Conservation (phyloP, 2,888 invertebrate species). For the Eugnorisma glareosa region DNA sequence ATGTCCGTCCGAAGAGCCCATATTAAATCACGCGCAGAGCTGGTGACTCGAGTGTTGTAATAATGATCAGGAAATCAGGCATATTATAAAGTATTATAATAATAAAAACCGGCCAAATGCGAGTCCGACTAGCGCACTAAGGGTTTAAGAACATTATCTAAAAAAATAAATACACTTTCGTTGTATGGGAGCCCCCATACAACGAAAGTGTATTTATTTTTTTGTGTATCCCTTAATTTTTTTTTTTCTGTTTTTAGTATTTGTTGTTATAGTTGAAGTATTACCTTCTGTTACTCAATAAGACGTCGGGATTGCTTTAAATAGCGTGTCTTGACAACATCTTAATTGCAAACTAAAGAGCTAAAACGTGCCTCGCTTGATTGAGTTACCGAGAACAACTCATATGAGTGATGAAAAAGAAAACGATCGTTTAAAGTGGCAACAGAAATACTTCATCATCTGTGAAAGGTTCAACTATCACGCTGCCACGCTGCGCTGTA, state of each 20-base stretch:
- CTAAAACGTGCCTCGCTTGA: constrained; percentile 18
- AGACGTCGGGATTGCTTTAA: constrained; percentile 31
- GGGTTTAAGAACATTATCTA: no score
- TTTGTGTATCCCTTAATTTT: no score
- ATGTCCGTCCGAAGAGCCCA: background rate
- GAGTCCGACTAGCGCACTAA: no score
- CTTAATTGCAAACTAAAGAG: constrained; percentile 30
- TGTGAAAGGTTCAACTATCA: no score
- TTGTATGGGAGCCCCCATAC: no score
- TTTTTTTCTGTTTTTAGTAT: no score
- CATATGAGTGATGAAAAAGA: constrained; percentile 8
- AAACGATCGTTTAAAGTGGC: constrained; percentile 18
- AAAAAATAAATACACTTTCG: no score
- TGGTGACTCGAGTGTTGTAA: no score
- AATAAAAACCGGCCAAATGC: no score
- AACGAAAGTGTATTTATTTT: no score
- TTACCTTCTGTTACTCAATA: constrained; percentile 18
- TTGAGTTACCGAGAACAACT: constrained; percentile 41
- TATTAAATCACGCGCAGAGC: background rate
- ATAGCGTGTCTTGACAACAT: constrained; percentile 32
- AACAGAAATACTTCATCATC: no score
- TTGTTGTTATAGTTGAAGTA: constrained; percentile 11
- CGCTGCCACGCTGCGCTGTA: no score
- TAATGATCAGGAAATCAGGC: background rate
- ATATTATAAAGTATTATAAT: background rate